phyloP scores from a whole-genome alignment of 1,140 invertebrate genomes.

The Antheraea pernyi region DNA sequence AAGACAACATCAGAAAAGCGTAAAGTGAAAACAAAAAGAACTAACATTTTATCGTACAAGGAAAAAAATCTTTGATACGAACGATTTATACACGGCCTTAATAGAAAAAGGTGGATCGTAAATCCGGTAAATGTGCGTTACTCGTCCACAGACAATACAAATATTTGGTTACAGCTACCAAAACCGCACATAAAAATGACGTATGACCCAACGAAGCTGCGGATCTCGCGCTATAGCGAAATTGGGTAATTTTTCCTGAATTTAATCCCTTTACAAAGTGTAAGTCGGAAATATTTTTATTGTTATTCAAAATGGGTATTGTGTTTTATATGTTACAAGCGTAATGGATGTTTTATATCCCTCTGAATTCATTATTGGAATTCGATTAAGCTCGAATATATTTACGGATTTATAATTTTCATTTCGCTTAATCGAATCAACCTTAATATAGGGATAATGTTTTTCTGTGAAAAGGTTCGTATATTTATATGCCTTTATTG shows the following conservation, averaged over 20 bases:
- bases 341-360: conserved; percentile 12
- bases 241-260: conserved; percentile 46
- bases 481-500: not conserved
- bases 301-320: conserved; percentile 14
- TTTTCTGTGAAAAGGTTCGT: not conserved
- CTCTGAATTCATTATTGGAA: conserved; percentile 16
- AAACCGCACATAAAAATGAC: conserved; percentile 44
- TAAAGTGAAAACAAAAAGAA: not conserved
- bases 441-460: not conserved
- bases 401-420: conserved; percentile 5
- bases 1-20: not conserved
- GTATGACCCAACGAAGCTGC: conserved; percentile 25
- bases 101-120: conserved; percentile 43
- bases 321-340: conserved; percentile 9
- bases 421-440: conserved; percentile 1
- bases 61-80: conserved; percentile 19
- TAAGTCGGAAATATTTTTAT: conserved; percentile 17
- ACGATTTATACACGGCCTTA: conserved; percentile 32
- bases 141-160: conserved; percentile 48
- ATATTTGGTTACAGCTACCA: conserved; percentile 41
- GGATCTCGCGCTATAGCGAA: conserved; percentile 20
- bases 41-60: conserved; percentile 30
- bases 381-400: conserved; percentile 12
- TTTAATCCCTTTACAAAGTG: conserved; percentile 28
- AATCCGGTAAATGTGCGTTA: conserved; percentile 42